phyloP scores from a whole-genome alignment of 37 sponge, comb jelly and placozoan genomes.

The Cladorhizidae sp. region DNA sequence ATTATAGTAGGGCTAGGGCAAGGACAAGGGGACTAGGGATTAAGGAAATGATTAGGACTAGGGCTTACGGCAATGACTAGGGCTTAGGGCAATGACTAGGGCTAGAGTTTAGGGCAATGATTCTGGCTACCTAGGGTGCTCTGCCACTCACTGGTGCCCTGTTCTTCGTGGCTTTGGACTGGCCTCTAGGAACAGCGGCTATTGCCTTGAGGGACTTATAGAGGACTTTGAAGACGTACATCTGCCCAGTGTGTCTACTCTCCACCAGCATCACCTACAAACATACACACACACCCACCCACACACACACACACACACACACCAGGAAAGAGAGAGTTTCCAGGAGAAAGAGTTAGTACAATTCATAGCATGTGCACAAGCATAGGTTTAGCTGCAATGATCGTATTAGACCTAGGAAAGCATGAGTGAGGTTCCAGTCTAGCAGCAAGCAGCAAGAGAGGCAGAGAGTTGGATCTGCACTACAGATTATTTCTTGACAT shows the following conservation, averaged over 20 bases:
- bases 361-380: too few species aligned
- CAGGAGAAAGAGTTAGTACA: too few species aligned
- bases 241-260: constrained; percentile 55
- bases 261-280: constrained; percentile 55
- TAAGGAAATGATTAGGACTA: too few species aligned
- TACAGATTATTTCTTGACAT: too few species aligned
- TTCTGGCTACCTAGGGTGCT: not conserved
- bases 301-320: constrained; percentile 24
- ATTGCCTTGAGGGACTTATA: constrained; percentile 38
- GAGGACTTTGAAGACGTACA: constrained; percentile 69
- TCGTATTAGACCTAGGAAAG: too few species aligned
- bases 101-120: not conserved
- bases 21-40: too few species aligned
- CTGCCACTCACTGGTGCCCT: constrained; percentile 62
- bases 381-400: too few species aligned
- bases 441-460: too few species aligned
- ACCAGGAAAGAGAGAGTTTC: too few species aligned
- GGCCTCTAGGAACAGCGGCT: constrained; percentile 23
- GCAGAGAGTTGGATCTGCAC: too few species aligned
- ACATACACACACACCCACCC: constrained; percentile 5
- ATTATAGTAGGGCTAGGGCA: too few species aligned
- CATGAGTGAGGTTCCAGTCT: too few species aligned
- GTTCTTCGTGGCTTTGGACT: constrained; percentile 29
- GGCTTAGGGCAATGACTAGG: not conserved
- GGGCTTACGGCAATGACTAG: not conserved